Percentiles rank a stretch among this genome's conserved stretches.
phyloP scores from a whole-genome alignment of 2,888 invertebrate genomes.

The Anodontia alba region DNA sequence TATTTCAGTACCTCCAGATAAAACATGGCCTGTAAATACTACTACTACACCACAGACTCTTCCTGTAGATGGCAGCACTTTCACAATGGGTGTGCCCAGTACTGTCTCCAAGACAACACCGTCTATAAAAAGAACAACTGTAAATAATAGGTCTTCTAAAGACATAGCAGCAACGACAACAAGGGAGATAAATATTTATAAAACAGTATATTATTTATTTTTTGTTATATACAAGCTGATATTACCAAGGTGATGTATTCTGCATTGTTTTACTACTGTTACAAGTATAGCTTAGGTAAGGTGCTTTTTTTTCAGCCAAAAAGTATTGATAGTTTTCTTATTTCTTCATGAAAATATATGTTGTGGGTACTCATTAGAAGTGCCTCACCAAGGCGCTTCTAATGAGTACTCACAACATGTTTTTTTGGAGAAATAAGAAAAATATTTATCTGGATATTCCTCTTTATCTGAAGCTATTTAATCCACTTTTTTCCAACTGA shows the following conservation, averaged over 20 bases:
- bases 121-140: conserved; percentile 37
- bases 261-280: too few species aligned
- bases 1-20: conserved; percentile 58
- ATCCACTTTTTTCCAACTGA: too few species aligned
- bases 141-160: conserved; percentile 34
- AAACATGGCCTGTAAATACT: background rate
- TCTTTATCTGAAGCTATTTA: too few species aligned
- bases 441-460: too few species aligned
- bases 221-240: conserved; percentile 45
- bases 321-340: too few species aligned
- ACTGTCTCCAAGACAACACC: conserved; percentile 39
- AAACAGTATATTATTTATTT: conserved; percentile 57
- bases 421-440: too few species aligned
- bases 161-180: conserved; percentile 11
- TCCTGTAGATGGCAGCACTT: conserved; percentile 35
- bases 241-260: background rate
- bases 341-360: too few species aligned
- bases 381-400: too few species aligned
- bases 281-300: too few species aligned
- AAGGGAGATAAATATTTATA: conserved; percentile 42
- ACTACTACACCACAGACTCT: conserved; percentile 38
- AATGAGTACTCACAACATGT: too few species aligned
- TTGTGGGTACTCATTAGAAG: too few species aligned
- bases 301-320: too few species aligned
- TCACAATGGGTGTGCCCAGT: conserved; percentile 12